Base-by-base conservation (phyloP, 2,113 vertebrate genomes). In the Chitala chitala region DNA sequence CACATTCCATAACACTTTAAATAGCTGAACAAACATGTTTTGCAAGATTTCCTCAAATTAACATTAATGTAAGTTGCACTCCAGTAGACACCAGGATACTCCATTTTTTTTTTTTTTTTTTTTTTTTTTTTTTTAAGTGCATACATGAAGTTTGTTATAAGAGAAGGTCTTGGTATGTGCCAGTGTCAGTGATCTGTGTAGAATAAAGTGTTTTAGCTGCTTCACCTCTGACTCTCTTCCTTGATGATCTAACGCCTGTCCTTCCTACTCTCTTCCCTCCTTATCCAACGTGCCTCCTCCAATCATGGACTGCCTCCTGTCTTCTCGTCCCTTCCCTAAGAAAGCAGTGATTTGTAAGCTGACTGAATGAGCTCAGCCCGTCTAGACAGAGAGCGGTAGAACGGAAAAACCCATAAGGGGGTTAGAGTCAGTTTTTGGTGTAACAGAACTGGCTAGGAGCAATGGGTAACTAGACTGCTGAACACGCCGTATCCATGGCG, bases 341-440 rank as follows among this genome's bases (percentile, higher is more conserved):
- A 90, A 84, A 88, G 78, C 87, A 86, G 79, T 88, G 86, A 79
- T 86, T 84, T 84, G 38, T 79, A 78, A 76, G 86, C 86, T 92
- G 92, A 87, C 84, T 78, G 89, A 90, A 86, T 84, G 85, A 90
- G 89, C 86, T 89, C 84, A 75, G 86, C 81, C 85, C 90, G 89
- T 69, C 89, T 92, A 91, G 89, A 90, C 77, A 85, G 81, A 56
- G 61, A 51, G 59, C 63, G 42, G 75, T 46, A 42, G 20, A 68
- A 2, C 3, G 53, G 22, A 71, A 44, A 75, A 59, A 56, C 15
- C 22, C 15, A 8, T 2, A 9, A 29, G 58, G 66, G 64, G 40
- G 9, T 73, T 58, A 51, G 4, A 68, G 17, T 63, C 42, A 29
- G 51, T 31, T 4, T 54, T n/a, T 46, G 70, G 86, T 82, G 81